Percentiles rank a stretch among this genome's conserved stretches.
These are phyloP conservation scores for Prosapia bicincta DNA, from an alignment of 2,888 invertebrate species.

Conservation along the genomic window DNA sequence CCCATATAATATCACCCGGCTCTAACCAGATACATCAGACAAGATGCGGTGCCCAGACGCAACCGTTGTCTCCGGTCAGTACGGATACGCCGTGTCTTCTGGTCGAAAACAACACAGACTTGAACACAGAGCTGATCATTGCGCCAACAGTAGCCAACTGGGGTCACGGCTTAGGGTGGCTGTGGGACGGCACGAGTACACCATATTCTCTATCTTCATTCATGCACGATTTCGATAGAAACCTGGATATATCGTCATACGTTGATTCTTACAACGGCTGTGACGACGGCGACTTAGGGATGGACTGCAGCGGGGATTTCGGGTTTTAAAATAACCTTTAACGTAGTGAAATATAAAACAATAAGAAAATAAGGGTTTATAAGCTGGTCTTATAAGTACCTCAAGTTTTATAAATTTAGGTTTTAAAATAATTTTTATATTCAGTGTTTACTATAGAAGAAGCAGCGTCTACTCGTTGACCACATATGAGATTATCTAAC, in stretches of 20 bases:
- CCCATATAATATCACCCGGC: not conserved
- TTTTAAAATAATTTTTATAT: no score
- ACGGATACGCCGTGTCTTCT: not conserved
- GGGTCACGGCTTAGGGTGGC: slow-evolving; percentile 20
- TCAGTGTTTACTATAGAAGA: no score
- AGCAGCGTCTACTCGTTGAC: no score
- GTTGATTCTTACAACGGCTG: not conserved
- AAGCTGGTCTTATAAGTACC: not conserved
- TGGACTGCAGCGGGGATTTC: slow-evolving; percentile 24
- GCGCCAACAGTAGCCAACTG: not conserved
- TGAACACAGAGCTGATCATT: not conserved
- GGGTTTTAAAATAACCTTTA: slow-evolving; percentile 17
- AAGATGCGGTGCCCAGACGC: not conserved
- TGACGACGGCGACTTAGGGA: slow-evolving; percentile 20
- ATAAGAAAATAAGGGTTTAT: not conserved
- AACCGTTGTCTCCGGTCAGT: not conserved
- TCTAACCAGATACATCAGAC: not conserved
- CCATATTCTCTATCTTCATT: not conserved
- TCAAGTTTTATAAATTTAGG: not conserved
- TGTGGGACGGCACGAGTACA: not conserved
- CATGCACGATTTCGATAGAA: not conserved
- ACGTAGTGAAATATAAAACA: no score
- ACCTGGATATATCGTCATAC: not conserved
- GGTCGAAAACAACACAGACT: not conserved
- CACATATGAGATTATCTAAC: no score